A percentile compares a stretch with the other conserved stretches of the same genome.
phyloP scores from a whole-genome alignment of 2,888 invertebrate genomes.

The Coleophora flavipennella region DNA sequence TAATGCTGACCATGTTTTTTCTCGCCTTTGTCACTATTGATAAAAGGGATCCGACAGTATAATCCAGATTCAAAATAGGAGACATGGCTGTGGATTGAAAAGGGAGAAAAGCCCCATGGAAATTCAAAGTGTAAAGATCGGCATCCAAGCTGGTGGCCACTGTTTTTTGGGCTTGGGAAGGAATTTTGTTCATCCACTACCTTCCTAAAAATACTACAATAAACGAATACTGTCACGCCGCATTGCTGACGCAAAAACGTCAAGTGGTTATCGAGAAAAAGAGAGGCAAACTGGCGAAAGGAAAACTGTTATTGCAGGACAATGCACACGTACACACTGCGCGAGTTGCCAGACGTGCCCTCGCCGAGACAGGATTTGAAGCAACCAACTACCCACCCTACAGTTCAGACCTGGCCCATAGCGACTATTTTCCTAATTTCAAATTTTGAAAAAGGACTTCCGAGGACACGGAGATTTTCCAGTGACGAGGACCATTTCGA shows the following conservation, averaged over 20 bases:
- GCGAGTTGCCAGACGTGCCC: conserved; percentile 10
- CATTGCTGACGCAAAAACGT: conserved; percentile 6
- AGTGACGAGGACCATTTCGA: conserved; percentile 4
- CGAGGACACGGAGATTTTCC: conserved; percentile 5
- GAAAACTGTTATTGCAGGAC: conserved; percentile 9
- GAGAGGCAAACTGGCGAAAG: conserved; percentile 4
- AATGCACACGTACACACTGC: conserved; percentile 9
- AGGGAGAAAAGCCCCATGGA: conserved; percentile 7
- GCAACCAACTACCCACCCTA: conserved; percentile 11
- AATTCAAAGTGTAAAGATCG: conserved; percentile 7
- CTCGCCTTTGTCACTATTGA: conserved; percentile 1
- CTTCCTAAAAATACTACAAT: conserved; percentile 7
- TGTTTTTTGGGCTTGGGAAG: conserved; percentile 8
- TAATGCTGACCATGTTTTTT: conserved; percentile 5
- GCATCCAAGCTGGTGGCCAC: conserved; percentile 6
- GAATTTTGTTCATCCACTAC: conserved; percentile 7
- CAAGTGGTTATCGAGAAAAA: conserved; percentile 7
- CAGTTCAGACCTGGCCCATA: conserved; percentile 7
- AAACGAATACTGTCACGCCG: conserved; percentile 8
- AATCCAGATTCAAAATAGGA: conserved; percentile 12
- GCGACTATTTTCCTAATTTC: conserved; percentile 6
- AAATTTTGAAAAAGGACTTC: conserved; percentile 7
- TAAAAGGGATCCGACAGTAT: conserved; percentile 11
- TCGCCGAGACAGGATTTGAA: conserved; percentile 8
- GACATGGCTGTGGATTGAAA: conserved; percentile 10